Evolutionary conservation across 1,140 invertebrate species (phyloP), one percentile per base, ranked within the genome.

Genomic region (Semibalanus balanoides): DNA sequence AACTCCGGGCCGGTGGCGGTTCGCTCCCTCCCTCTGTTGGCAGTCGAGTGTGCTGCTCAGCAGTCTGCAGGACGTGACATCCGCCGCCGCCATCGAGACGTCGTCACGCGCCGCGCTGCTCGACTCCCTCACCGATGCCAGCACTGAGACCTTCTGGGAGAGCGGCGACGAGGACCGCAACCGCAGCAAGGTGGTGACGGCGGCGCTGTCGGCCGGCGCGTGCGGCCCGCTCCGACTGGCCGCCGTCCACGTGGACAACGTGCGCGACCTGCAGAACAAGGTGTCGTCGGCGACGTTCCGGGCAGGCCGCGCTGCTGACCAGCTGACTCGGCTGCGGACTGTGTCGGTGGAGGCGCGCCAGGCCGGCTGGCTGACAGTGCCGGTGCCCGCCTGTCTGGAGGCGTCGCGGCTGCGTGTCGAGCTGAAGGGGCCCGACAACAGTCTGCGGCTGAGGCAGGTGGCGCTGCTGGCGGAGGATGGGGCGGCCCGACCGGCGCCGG

Each of bases 71-170:
- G 92, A 94, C 82, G 84, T 97, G 51, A 95, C 93, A 0, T 81
- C 86, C 0, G 85, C 86, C 72, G 86, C 92, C 25, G 92, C 95
- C 75, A 88, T 97, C 3, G 93, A 92, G 79, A 92, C 94, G 0
- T 98, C 95, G 0, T 97, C 95, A 79, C 87, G 96, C 0, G 92
- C 92, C 80, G 94, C 94, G 3, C 96, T 98, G 94, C 89, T 95
- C 30, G 90, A 89, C 1, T 95, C 94, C 81, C 86, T 99, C 14
- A 93, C 90, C 0, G 97, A 99, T 83, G 92, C 91, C 80, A 96
- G 94, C 0, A 98, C 95, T 0, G 97, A 99, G 85, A 99, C 97
- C 0, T 99, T 99, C 84, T 99, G 97, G 97, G 97, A 99, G 85
- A 97, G 95, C 77, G 96, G 96, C 3, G 96, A 99, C 80, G 96